Percentiles rank a stretch among this genome's conserved stretches.
Evolutionary conservation across 2,113 vertebrate species (phyloP).

Genomic region (Myiozetetes cayanensis): DNA sequence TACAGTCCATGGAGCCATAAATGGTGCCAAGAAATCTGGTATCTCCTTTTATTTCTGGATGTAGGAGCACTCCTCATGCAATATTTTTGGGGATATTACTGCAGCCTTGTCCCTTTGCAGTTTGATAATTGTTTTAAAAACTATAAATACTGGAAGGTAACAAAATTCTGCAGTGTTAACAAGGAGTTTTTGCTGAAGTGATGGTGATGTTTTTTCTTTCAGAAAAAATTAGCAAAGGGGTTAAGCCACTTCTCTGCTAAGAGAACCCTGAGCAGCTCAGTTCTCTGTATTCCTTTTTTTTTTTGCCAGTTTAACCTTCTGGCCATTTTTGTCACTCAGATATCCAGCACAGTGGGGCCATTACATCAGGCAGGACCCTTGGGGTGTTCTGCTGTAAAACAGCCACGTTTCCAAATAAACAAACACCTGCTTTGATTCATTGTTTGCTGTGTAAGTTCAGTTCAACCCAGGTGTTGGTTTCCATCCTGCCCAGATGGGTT

Average conservation of each 20-base stretch:
- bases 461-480: not conserved
- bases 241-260: not conserved
- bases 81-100: not conserved
- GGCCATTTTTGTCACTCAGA: not conserved
- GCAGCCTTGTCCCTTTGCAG: not conserved
- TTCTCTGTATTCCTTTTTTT: not conserved
- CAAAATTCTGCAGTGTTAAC: not conserved
- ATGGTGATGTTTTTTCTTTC: not conserved
- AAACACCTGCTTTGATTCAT: not conserved
- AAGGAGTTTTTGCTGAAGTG: not conserved
- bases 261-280: not conserved
- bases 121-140: not conserved
- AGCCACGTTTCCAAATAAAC: not conserved
- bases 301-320: not conserved
- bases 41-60: not conserved
- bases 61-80: not conserved
- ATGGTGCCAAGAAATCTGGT: not conserved
- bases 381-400: not conserved
- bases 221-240: not conserved
- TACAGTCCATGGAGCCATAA: not conserved
- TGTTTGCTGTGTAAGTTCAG: not conserved
- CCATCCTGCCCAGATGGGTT: slow-evolving; percentile 75
- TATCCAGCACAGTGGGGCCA: not conserved
- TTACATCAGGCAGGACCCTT: not conserved
- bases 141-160: not conserved